phyloP scores from a whole-genome alignment of 2,888 invertebrate genomes.

The Thymelicus lineola region DNA sequence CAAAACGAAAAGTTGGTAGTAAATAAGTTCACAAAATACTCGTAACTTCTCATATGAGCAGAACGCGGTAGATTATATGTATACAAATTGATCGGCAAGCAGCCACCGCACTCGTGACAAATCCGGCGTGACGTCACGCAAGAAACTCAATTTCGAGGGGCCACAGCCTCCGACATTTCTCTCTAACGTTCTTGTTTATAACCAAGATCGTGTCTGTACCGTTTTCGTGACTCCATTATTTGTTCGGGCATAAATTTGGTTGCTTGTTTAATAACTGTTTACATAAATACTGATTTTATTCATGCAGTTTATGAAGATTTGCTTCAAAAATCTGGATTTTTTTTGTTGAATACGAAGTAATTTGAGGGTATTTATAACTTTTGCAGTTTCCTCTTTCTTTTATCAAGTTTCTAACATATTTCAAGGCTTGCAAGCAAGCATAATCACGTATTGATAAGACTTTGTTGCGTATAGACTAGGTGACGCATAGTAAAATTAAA shows the following conservation, averaged over 20 bases:
- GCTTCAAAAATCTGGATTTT: too few species aligned
- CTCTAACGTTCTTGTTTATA: slow-evolving; percentile 17
- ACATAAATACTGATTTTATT: slow-evolving; percentile 4
- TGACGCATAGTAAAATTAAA: too few species aligned
- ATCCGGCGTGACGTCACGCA: slow-evolving; percentile 13
- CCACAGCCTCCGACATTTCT: slow-evolving; percentile 17
- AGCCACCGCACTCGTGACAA: slow-evolving; percentile 9
- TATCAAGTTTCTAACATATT: too few species aligned
- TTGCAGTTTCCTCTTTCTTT: too few species aligned
- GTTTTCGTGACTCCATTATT: slow-evolving; percentile 13
- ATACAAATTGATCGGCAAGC: slow-evolving; percentile 11
- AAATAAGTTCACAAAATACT: slow-evolving; percentile 4
- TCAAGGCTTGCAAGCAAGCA: too few species aligned
- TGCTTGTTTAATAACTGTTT: slow-evolving; percentile 7
- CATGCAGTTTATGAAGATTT: background rate
- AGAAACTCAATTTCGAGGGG: slow-evolving; percentile 16
- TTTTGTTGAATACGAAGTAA: too few species aligned
- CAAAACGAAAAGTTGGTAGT: background rate
- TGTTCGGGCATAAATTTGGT: slow-evolving; percentile 3
- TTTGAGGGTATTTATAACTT: background rate
- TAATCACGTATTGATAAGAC: too few species aligned
- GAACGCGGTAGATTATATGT: slow-evolving; percentile 4
- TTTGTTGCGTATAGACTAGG: too few species aligned
- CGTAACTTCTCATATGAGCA: background rate
- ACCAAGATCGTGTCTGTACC: slow-evolving; percentile 8